Percentiles rank a stretch among this genome's conserved stretches.
These are phyloP conservation scores for Polietes domitor DNA, from an alignment of 2,888 invertebrate genomes.

Conservation along the genomic window DNA sequence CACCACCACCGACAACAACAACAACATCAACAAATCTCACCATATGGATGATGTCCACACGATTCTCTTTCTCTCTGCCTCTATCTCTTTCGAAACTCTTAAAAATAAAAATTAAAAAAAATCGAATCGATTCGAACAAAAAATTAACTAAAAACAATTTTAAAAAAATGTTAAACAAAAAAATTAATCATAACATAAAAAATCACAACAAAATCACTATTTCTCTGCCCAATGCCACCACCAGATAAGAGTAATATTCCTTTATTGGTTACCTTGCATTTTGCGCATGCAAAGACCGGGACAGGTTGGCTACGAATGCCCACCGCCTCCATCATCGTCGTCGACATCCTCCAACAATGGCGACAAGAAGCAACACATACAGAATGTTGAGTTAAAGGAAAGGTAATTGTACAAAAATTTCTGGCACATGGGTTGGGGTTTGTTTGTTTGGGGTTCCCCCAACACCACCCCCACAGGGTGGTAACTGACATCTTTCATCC, in stretches of 20 bases:
- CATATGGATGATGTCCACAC: constrained; percentile 29
- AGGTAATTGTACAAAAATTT: constrained; percentile 79
- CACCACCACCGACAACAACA: constrained; percentile 47
- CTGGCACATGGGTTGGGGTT: too few relatives aligned
- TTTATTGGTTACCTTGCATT: constrained; percentile 98
- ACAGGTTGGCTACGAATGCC: constrained; percentile 82
- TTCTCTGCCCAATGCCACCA: constrained; percentile 55
- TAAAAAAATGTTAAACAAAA: constrained; percentile 31
- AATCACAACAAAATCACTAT: constrained; percentile 45
- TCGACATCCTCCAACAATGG: constrained; percentile 84
- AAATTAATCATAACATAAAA: constrained; percentile 9
- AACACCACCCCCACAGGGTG: too few relatives aligned
- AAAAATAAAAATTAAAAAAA: constrained; percentile 35
- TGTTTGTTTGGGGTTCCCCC: too few relatives aligned
- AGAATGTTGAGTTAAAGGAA: constrained; percentile 93
- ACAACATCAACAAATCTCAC: constrained; percentile 45
- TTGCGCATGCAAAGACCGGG: constrained; percentile 94
- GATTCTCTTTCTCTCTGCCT: constrained; percentile 13
- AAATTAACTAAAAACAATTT: constrained; percentile 48
- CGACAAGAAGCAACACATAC: constrained; percentile 83
- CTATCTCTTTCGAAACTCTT: constrained; percentile 14
- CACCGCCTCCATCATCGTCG: constrained; percentile 82
- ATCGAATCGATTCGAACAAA: constrained; percentile 20
- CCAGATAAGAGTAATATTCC: constrained; percentile 94
- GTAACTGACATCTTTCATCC: background rate